phyloP scores from a whole-genome alignment of 2,888 invertebrate genomes.

The Drosophila sordidapex region DNA sequence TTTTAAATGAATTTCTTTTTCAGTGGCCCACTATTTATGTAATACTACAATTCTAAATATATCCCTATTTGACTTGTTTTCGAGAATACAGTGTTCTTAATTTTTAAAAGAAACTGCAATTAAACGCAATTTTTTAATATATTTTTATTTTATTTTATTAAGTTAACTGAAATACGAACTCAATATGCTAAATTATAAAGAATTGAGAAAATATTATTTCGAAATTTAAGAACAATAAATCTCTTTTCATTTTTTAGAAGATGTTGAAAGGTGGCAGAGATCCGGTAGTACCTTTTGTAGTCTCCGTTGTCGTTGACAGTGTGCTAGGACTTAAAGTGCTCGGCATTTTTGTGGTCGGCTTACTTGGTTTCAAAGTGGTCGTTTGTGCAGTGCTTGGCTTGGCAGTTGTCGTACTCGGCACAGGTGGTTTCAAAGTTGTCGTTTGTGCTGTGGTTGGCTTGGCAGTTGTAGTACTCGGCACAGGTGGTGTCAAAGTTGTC shows the following conservation, averaged over 20 bases:
- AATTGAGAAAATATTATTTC: not conserved
- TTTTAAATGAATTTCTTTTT: not conserved
- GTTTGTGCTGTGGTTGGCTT: too few species aligned
- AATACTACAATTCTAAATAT: not conserved
- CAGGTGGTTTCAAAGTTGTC: too few species aligned
- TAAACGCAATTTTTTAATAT: not conserved
- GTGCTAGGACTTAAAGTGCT: not conserved
- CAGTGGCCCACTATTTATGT: not conserved
- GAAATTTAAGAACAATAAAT: not conserved
- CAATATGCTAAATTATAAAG: not conserved
- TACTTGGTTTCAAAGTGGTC: too few species aligned
- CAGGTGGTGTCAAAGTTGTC: too few species aligned
- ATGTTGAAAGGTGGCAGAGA: conserved; percentile 47
- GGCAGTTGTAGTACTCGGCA: too few species aligned
- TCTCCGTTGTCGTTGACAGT: not conserved
- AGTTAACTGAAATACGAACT: not conserved
- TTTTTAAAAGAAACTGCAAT: not conserved
- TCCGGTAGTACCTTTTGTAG: not conserved
- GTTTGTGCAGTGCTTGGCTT: too few species aligned
- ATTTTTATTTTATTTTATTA: not conserved
- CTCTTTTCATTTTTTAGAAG: conserved; percentile 9
- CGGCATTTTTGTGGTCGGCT: not conserved
- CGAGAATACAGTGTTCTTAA: not conserved
- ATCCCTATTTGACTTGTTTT: not conserved
- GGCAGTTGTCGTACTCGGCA: too few species aligned